A percentile compares a stretch with the other conserved stretches of the same genome.
Evolutionary conservation across 2,113 vertebrate species (phyloP).

Genomic region (Pagrus major): DNA sequence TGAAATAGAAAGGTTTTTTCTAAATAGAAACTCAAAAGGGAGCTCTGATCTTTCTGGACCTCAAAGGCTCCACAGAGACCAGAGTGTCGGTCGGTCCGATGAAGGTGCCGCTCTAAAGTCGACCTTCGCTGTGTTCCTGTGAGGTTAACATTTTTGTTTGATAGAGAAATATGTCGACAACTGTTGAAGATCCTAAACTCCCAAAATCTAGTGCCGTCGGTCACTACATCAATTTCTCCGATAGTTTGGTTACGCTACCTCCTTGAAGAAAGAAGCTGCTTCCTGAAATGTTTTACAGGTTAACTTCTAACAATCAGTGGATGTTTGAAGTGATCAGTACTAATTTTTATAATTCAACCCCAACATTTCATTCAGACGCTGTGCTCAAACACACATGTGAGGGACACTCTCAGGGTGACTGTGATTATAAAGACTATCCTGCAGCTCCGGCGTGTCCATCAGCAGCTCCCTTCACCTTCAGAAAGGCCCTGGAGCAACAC

Average conservation of each 20-base stretch:
- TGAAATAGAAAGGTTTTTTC: background rate
- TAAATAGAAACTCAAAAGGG: background rate
- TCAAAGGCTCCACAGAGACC: background rate
- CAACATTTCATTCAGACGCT: background rate
- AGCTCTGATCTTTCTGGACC: constrained; percentile 13
- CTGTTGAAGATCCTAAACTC: no score
- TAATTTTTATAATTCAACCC: background rate
- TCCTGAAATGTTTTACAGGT: background rate
- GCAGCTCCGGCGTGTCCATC: constrained; percentile 17
- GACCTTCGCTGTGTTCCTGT: background rate
- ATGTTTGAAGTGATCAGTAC: background rate
- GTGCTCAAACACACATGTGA: background rate
- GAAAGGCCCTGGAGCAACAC: background rate
- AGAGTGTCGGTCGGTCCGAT: no score
- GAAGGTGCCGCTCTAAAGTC: background rate
- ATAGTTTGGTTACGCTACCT: background rate
- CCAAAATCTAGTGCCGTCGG: background rate
- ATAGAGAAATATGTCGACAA: no score
- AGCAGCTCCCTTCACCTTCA: constrained; percentile 1
- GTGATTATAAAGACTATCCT: background rate
- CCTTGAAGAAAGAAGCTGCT: no score
- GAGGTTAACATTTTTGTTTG: no score
- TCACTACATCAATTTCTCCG: background rate
- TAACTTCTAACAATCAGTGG: background rate
- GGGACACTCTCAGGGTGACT: background rate